These are phyloP conservation scores for Zaprionus ornatus DNA, from an alignment of 1,140 invertebrate species.

Conservation along the genomic window DNA sequence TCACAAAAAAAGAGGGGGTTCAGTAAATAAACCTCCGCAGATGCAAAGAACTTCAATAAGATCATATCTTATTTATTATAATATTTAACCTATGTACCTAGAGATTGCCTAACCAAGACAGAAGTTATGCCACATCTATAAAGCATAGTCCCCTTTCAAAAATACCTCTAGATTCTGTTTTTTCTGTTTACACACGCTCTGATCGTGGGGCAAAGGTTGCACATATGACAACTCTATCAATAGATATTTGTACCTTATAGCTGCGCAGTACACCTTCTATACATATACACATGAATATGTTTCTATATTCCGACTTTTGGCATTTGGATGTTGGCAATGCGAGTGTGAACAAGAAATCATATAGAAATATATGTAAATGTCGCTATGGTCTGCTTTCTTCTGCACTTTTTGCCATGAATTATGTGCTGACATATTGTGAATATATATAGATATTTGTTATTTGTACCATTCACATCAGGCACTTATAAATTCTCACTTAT, in stretches of 20 bases:
- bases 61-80: no score
- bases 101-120: no score
- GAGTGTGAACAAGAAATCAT: constrained; percentile 13
- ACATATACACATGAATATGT: constrained; percentile 2
- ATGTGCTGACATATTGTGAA: constrained; percentile 10
- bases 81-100: no score
- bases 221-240: constrained; percentile 28
- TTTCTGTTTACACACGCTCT: not conserved
- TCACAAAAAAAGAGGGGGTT: not conserved
- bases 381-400: not conserved
- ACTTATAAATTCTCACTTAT: not conserved
- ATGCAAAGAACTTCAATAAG: no score
- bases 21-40: not conserved
- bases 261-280: not conserved
- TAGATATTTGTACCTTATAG: constrained; percentile 25
- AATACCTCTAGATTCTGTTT: not conserved
- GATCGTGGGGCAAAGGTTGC: constrained; percentile 16
- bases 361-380: constrained; percentile 13
- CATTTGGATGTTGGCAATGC: constrained; percentile 48
- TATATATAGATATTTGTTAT: constrained; percentile 2
- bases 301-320: constrained; percentile 39
- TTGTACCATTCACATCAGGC: not conserved
- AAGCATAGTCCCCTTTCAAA: not conserved
- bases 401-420: constrained; percentile 19
- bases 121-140: not conserved